Conservation (phyloP, 2,113 vertebrate species). For the Axis porcinus region DNA sequence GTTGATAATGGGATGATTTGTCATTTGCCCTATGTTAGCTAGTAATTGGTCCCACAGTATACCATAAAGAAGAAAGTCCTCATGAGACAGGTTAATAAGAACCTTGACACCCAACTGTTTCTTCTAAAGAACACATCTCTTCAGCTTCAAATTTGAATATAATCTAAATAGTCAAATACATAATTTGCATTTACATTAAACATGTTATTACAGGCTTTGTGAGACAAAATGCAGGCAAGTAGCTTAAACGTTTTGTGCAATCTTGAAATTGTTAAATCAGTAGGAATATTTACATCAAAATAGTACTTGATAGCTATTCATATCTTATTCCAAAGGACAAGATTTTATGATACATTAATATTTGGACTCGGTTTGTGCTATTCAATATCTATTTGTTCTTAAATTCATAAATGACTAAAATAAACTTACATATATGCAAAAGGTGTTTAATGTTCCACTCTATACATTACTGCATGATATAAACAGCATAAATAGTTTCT, state of each 20-base stretch:
- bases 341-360: not conserved
- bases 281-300: conserved; percentile 21
- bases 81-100: conserved; percentile 33
- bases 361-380: not conserved
- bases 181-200: conserved; percentile 20
- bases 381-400: not conserved
- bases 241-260: conserved; percentile 49
- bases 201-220: not conserved
- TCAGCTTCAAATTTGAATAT: not conserved
- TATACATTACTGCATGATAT: not conserved
- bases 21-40: not conserved
- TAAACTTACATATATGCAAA: not conserved
- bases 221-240: not conserved
- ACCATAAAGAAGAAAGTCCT: conserved; percentile 42
- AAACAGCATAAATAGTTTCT: not conserved
- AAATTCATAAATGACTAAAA: not conserved
- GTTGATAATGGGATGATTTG: conserved; percentile 58
- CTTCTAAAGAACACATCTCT: conserved; percentile 45
- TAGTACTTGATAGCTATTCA: not conserved
- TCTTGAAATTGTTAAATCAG: conserved; percentile 40
- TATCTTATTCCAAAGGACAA: not conserved
- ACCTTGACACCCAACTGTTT: not conserved
- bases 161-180: not conserved
- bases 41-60: conserved; percentile 1
- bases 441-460: not conserved